These are phyloP conservation scores for Epinotia demarniana DNA, from an alignment of 2,888 invertebrate genomes.

Conservation along the genomic window DNA sequence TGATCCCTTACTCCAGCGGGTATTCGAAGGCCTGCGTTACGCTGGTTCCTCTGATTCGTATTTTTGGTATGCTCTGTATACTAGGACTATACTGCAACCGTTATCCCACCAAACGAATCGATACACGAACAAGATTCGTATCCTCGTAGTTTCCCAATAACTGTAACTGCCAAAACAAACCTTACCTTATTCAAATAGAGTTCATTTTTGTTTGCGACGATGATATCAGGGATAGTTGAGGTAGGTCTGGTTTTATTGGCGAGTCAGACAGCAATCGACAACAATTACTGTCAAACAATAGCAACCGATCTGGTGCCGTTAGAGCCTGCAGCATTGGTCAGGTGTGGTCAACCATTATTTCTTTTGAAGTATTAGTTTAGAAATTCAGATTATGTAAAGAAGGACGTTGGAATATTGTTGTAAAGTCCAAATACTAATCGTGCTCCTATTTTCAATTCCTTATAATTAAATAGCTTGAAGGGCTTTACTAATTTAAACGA, in stretches of 20 bases:
- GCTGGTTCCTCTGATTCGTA: neutral
- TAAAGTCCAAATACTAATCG: too few species aligned
- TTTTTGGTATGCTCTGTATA: neutral
- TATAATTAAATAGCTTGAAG: too few species aligned
- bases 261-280: conserved; percentile 43
- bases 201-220: neutral
- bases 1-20: neutral
- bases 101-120: conserved; percentile 23
- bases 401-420: neutral
- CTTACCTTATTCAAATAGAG: neutral
- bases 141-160: neutral
- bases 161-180: neutral
- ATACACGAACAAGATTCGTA: conserved; percentile 21
- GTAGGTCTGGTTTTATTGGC: conserved; percentile 42
- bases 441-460: too few species aligned
- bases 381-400: neutral
- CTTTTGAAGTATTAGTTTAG: conserved; percentile 27
- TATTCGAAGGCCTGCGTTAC: neutral
- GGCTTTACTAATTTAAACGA: too few species aligned
- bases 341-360: conserved; percentile 42
- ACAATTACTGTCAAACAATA: conserved; percentile 76
- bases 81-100: conserved; percentile 11
- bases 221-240: conserved; percentile 37
- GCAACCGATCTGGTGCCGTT: conserved; percentile 71
- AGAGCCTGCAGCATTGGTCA: conserved; percentile 56